Evolutionary conservation across 2,113 vertebrate genomes (phyloP), one percentile per base, ranked within the genome.

Genomic region (Apus apus): DNA sequence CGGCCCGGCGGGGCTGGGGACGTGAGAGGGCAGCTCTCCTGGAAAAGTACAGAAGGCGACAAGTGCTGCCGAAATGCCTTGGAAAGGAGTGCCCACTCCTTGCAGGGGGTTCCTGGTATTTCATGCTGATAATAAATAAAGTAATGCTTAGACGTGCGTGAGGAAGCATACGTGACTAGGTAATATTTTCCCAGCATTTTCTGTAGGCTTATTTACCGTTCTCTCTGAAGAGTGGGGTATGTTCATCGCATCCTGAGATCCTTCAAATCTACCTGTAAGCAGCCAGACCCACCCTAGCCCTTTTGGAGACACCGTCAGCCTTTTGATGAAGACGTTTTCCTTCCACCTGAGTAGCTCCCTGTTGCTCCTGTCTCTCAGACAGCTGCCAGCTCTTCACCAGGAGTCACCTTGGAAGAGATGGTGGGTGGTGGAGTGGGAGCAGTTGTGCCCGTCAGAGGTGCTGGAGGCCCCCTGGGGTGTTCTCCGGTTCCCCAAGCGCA

Each of bases 151-250:
- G 38, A 21, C 50, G 27, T 7, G 67, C 45, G 21, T 29, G 36
- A 54, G 8, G 19, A 36, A 54, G 8, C 5, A 1, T 0, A 11
- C 0, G 0, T 53, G 22, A 23, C n/a, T 19, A 32, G 15, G 5
- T 16, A 13, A 9, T 40, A 6, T 20, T 3, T 5, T 9, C 1
- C 3, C 19, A 10, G 23, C 21, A 7, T 21, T 76, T 32, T 40
- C 19, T 11, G 4, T 7, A 18, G 20, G 12, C 2, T 0, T 43
- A 5, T 32, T 29, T 48, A 23, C 45, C 13, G 6, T 32, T 56
- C 29, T 67, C 21, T 36, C 43, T 30, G 32, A 65, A 38, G 32
- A 61, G 34, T 1, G 7, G 21, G 11, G 10, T 15, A 5, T 1
- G 2, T n/a, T 60, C 45, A 25, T 48, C 45, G 8, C 6, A 0